A percentile compares a stretch with the other conserved stretches of the same genome.
Evolutionary conservation across 2,113 vertebrate species (phyloP).

Genomic region (Prochilodus magdalenae): DNA sequence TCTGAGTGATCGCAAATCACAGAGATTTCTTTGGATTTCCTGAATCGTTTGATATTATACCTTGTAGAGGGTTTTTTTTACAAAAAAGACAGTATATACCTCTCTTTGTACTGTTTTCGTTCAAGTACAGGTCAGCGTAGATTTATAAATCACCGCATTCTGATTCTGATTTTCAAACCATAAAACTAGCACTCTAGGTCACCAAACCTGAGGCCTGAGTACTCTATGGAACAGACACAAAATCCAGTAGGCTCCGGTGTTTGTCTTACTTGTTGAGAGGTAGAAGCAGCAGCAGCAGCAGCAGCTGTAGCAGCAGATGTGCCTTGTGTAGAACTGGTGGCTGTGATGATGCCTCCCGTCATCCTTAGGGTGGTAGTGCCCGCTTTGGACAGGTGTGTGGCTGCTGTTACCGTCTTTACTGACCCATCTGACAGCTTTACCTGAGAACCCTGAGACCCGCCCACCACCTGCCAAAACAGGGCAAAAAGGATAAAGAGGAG

Average conservation of each 20-base stretch:
- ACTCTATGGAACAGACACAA: no score
- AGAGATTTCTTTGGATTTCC: no score
- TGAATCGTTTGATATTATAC: no score
- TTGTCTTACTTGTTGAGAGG: slow-evolving; percentile 70
- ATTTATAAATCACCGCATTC: no score
- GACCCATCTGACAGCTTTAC: slow-evolving; percentile 92
- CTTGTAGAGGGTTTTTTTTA: no score
- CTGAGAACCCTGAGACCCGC: slow-evolving; percentile 84
- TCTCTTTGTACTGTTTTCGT: no score
- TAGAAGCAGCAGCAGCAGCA: slow-evolving; percentile 69
- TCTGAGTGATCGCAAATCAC: no score
- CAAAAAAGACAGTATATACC: no score
- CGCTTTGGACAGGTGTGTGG: slow-evolving; percentile 89
- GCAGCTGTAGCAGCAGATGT: slow-evolving; percentile 73
- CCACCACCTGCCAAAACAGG: slow-evolving; percentile 77
- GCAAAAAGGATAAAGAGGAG: background rate
- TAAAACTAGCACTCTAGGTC: background rate
- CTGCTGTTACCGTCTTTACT: slow-evolving; percentile 82
- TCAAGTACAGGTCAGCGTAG: no score
- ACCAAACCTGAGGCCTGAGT: background rate
- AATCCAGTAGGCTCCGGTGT: background rate
- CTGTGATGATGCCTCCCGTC: slow-evolving; percentile 91
- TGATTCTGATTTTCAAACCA: no score
- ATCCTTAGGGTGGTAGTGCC: slow-evolving; percentile 92
- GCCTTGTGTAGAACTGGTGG: slow-evolving; percentile 80